A percentile compares a stretch with the other conserved stretches of the same genome.
phyloP scores from a whole-genome alignment of 2,888 invertebrate species.

The Melinaea marsaeus region DNA sequence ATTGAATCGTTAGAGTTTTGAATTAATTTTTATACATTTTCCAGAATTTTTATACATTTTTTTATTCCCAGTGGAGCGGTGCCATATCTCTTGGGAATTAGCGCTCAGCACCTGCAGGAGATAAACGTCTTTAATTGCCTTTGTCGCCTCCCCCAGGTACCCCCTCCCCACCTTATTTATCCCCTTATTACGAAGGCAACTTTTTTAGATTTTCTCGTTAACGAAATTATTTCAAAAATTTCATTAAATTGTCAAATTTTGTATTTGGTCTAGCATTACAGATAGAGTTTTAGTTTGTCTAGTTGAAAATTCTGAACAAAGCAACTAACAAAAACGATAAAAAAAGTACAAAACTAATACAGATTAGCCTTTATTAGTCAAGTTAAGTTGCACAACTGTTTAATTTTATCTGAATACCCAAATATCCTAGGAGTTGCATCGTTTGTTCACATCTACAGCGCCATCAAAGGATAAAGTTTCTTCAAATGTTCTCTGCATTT shows the following conservation, averaged over 20 bases:
- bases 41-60: slow-evolving; percentile 17
- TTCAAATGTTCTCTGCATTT: neutral
- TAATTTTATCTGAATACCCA: neutral
- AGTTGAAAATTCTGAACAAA: too few relatives aligned
- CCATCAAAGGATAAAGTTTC: slow-evolving; percentile 2
- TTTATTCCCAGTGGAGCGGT: slow-evolving; percentile 28
- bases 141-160: slow-evolving; percentile 34
- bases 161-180: neutral
- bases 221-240: neutral
- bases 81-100: slow-evolving; percentile 56
- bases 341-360: neutral
- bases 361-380: neutral
- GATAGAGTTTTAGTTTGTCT: too few relatives aligned
- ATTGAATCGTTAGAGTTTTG: slow-evolving; percentile 8
- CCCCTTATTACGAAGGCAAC: neutral
- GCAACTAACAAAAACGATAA: neutral
- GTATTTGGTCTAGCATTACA: too few relatives aligned
- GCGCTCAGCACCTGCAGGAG: slow-evolving; percentile 61
- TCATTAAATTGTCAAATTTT: too few relatives aligned
- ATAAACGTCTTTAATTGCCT: slow-evolving; percentile 70
- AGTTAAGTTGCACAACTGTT: neutral
- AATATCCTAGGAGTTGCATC: neutral
- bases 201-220: neutral
- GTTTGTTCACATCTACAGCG: neutral
- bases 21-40: slow-evolving; percentile 21